Percentiles rank a stretch among this genome's conserved stretches.
Conservation (phyloP, 2,888 invertebrate genomes). For the Megastigmus dorsalis region DNA sequence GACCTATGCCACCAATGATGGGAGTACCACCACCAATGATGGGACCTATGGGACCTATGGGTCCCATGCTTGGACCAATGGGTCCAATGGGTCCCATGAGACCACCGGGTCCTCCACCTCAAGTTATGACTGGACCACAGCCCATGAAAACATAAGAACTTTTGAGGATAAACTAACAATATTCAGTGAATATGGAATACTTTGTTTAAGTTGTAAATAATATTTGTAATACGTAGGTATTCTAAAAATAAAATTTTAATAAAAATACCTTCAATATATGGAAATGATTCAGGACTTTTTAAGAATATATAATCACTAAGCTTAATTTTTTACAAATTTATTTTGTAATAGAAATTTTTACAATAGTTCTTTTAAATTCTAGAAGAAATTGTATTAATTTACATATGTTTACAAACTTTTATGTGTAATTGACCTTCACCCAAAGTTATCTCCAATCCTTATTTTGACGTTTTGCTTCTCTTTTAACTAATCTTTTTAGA, state of each 20-base stretch:
- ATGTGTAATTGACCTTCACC: background rate
- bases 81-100: constrained; percentile 84
- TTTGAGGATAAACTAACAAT: background rate
- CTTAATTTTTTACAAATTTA: constrained; percentile 33
- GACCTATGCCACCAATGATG: constrained; percentile 86
- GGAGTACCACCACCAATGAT: constrained; percentile 88
- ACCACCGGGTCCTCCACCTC: constrained; percentile 82
- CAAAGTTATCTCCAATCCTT: background rate
- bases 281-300: background rate
- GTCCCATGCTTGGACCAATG: constrained; percentile 79
- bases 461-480: background rate
- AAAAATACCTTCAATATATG: constrained; percentile 8
- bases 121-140: constrained; percentile 68
- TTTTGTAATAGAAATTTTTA: constrained; percentile 37
- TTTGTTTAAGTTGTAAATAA: constrained; percentile 44
- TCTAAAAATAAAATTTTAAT: constrained; percentile 10
- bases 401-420: constrained; percentile 17
- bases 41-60: constrained; percentile 86
- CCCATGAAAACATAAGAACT: constrained; percentile 60
- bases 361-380: constrained; percentile 29
- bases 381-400: constrained; percentile 39
- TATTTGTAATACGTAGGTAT: constrained; percentile 31
- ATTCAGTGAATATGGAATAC: background rate
- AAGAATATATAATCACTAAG: no score
- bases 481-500: background rate